Evolutionary conservation across 1,140 invertebrate genomes (phyloP).

Genomic region (Adelges cooleyi): DNA sequence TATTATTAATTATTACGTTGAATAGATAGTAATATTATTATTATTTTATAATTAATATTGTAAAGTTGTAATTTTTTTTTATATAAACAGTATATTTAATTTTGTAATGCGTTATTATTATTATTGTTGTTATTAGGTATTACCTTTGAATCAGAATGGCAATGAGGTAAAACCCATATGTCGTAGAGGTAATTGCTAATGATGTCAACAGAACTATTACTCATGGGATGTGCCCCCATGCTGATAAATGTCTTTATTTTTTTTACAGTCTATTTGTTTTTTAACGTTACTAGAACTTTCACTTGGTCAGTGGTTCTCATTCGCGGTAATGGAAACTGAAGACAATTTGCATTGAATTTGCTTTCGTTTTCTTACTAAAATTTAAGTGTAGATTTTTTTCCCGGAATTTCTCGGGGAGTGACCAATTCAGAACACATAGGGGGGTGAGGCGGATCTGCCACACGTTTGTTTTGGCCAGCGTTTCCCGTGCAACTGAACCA

Average conservation of each 20-base stretch:
- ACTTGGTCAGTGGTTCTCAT: conserved; percentile 7
- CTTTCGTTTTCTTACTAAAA: no score
- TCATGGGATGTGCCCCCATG: conserved; percentile 7
- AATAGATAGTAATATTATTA: no score
- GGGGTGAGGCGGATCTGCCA: no score
- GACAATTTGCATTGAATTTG: no score
- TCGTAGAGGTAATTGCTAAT: neutral
- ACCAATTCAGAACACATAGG: no score
- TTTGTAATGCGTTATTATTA: neutral
- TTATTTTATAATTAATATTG: neutral
- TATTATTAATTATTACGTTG: no score
- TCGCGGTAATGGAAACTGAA: neutral
- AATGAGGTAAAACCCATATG: conserved; percentile 12
- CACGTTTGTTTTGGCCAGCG: neutral
- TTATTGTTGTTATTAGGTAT: no score
- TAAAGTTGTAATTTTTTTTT: conserved; percentile 1
- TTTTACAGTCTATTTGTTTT: conserved; percentile 17
- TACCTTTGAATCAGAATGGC: no score
- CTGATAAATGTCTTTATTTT: neutral
- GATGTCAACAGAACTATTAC: neutral
- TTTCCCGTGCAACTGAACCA: neutral
- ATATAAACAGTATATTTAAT: conserved; percentile 1
- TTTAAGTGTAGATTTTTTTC: no score
- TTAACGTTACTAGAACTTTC: neutral
- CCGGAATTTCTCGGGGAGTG: no score